Conservation (phyloP, 2,797 vertebrate species). For the Sebastes glaucus region DNA sequence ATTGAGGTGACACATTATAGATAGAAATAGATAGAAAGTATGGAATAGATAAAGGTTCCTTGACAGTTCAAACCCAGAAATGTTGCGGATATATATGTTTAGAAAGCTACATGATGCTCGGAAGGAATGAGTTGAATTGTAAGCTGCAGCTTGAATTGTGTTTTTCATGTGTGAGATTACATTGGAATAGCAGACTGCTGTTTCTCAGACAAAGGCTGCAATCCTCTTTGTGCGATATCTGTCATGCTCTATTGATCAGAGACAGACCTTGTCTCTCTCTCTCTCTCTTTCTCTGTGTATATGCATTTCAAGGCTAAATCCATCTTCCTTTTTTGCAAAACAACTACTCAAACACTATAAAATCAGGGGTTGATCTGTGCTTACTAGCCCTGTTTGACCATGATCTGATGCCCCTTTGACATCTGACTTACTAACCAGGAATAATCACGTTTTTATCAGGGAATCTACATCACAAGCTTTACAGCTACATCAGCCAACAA, state of each 20-base stretch:
- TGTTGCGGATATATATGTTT: not conserved
- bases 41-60: not conserved
- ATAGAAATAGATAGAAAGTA: not conserved
- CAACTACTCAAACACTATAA: not conserved
- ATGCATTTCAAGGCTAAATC: not conserved
- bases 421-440: not conserved
- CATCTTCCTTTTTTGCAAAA: not conserved
- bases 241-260: conserved; percentile 39
- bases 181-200: not conserved
- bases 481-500: not conserved
- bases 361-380: not conserved
- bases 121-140: not conserved
- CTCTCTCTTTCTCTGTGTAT: not conserved
- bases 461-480: not conserved
- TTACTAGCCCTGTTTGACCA: not conserved
- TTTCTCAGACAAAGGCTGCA: conserved; percentile 1
- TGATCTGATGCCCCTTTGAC: not conserved
- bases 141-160: not conserved
- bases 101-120: not conserved
- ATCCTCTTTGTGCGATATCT: conserved; percentile 5
- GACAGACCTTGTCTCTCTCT: not conserved
- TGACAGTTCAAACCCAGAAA: not conserved
- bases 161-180: conserved; percentile 4
- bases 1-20: not conserved
- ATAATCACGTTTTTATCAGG: not conserved